A percentile compares a stretch with the other conserved stretches of the same genome.
These are phyloP conservation scores for Hypselothyrea guttata DNA, from an alignment of 2,888 invertebrate genomes.

Conservation along the genomic window DNA sequence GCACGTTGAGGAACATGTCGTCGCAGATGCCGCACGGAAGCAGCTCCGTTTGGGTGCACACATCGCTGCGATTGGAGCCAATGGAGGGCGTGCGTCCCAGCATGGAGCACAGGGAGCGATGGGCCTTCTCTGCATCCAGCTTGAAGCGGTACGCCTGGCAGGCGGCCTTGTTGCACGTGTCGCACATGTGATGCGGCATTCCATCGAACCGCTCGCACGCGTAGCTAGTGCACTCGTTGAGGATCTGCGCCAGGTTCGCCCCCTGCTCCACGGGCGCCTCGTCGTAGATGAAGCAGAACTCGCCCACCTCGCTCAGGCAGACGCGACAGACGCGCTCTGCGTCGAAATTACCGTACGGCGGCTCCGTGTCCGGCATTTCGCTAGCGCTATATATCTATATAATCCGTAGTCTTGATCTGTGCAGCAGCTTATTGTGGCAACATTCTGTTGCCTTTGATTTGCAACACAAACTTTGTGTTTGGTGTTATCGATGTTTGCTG, in stretches of 20 bases:
- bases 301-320: conserved; percentile 72
- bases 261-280: conserved; percentile 65
- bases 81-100: conserved; percentile 52
- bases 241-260: conserved; percentile 73
- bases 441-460: conserved; percentile 22
- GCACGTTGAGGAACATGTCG: conserved; percentile 70
- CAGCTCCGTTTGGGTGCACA: conserved; percentile 79
- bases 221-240: conserved; percentile 78
- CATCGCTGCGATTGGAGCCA: conserved; percentile 36
- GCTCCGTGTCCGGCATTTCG: conserved; percentile 36
- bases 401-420: too few species aligned
- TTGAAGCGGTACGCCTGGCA: conserved; percentile 79
- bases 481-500: neutral
- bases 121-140: conserved; percentile 78
- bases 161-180: conserved; percentile 73
- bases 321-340: conserved; percentile 79
- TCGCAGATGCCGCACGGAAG: conserved; percentile 80
- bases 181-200: conserved; percentile 81
- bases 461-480: too few species aligned
- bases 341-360: conserved; percentile 46
- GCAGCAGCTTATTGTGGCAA: conserved; percentile 9
- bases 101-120: conserved; percentile 72
- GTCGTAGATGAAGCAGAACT: conserved; percentile 75
- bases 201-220: conserved; percentile 81
- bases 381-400: neutral